These are phyloP conservation scores for Taenioides sp. DNA, from an alignment of 2,797 vertebrate genomes.

Conservation along the genomic window DNA sequence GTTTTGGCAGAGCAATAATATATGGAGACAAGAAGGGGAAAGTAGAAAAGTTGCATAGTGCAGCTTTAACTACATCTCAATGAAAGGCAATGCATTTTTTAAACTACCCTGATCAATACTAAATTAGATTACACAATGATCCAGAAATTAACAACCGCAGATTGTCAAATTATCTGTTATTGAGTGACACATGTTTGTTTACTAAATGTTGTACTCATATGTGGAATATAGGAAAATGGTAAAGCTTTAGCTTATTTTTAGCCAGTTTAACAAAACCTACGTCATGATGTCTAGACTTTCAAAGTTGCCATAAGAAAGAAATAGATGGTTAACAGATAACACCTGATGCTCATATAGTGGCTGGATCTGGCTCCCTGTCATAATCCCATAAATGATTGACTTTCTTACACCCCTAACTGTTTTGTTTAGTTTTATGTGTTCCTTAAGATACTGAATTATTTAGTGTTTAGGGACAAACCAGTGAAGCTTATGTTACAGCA, in stretches of 20 bases:
- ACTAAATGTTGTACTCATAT: background rate
- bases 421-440: conserved; percentile 25
- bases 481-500: conserved; percentile 65
- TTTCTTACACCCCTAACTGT: background rate
- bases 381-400: background rate
- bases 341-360: background rate
- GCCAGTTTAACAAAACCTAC: no score
- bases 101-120: no score
- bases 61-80: background rate
- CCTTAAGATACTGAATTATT: conserved; percentile 75
- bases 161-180: background rate
- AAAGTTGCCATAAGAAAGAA: no score
- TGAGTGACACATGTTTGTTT: background rate
- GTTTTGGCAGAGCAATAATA: background rate
- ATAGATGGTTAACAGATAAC: no score
- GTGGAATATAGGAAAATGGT: no score
- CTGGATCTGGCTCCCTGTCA: background rate
- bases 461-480: conserved; percentile 62
- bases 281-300: no score
- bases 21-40: background rate
- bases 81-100: background rate
- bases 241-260: no score
- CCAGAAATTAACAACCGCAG: background rate
- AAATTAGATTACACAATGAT: background rate
- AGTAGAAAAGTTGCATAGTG: background rate